Conservation (phyloP, 2,797 vertebrate species). For the Squalus acanthias region DNA sequence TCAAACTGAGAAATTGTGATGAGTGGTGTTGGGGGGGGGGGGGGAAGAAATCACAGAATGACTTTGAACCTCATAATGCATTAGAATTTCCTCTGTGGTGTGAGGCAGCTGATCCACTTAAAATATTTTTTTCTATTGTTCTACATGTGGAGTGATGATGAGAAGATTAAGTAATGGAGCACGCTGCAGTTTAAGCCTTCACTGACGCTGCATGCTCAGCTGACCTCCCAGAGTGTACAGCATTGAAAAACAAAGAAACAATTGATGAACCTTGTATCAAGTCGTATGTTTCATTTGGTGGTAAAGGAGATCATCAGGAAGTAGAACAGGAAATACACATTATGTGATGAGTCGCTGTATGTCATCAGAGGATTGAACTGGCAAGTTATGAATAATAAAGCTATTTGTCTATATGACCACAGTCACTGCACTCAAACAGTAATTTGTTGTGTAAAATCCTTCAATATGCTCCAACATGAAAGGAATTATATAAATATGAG, state of each 20-base stretch:
- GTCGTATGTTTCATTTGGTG: neutral
- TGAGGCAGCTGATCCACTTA: neutral
- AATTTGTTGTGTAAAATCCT: neutral
- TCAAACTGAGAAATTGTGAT: neutral
- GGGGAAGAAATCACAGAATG: neutral
- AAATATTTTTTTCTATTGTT: neutral
- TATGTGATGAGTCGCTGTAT: neutral
- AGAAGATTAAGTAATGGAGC: neutral
- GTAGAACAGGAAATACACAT: neutral
- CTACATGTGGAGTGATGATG: neutral
- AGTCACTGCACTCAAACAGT: neutral
- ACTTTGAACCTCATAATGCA: neutral
- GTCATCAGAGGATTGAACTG: neutral
- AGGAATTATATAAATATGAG: too few relatives aligned
- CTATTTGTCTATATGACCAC: neutral
- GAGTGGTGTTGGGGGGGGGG: neutral
- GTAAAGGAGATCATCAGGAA: neutral
- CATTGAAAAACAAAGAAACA: neutral
- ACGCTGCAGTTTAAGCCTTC: neutral
- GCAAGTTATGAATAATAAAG: neutral
- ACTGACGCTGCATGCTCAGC: neutral
- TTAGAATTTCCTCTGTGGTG: constrained; percentile 6
- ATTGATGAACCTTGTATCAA: neutral
- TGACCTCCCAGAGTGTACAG: neutral
- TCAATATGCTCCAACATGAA: neutral